phyloP scores from a whole-genome alignment of 2,113 vertebrate species.

The Cryptomyrus ogoouensis region DNA sequence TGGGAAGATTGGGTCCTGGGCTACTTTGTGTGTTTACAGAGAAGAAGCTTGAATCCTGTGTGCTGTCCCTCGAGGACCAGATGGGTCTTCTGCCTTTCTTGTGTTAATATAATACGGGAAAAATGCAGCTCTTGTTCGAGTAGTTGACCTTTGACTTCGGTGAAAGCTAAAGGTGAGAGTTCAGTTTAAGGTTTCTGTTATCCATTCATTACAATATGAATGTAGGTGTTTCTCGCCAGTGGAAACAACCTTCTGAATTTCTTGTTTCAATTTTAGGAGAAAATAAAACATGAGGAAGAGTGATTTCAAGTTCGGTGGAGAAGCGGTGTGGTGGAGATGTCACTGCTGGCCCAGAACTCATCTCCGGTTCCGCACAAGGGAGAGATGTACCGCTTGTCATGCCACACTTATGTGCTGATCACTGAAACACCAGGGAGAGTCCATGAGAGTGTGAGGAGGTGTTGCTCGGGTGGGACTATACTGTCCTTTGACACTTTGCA shows the following conservation, averaged over 20 bases:
- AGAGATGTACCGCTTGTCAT: neutral
- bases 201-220: neutral
- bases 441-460: neutral
- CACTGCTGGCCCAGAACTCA: neutral
- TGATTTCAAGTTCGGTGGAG: neutral
- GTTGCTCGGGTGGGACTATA: neutral
- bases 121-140: neutral
- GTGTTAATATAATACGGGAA: neutral
- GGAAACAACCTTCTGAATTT: neutral
- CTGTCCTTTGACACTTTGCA: neutral
- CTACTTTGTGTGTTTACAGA: neutral
- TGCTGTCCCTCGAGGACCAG: neutral
- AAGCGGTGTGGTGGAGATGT: neutral
- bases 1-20: conserved; percentile 27
- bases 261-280: neutral
- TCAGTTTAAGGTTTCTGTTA: neutral
- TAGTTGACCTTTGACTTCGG: neutral
- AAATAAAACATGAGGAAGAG: neutral
- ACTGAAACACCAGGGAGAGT: neutral
- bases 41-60: neutral
- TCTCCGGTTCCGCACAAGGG: neutral
- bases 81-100: neutral
- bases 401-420: neutral
- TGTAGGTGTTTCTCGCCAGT: neutral
- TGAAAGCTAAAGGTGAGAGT: neutral